Evolutionary conservation across 2,113 vertebrate species (phyloP).

Genomic region (Neotoma lepida): DNA sequence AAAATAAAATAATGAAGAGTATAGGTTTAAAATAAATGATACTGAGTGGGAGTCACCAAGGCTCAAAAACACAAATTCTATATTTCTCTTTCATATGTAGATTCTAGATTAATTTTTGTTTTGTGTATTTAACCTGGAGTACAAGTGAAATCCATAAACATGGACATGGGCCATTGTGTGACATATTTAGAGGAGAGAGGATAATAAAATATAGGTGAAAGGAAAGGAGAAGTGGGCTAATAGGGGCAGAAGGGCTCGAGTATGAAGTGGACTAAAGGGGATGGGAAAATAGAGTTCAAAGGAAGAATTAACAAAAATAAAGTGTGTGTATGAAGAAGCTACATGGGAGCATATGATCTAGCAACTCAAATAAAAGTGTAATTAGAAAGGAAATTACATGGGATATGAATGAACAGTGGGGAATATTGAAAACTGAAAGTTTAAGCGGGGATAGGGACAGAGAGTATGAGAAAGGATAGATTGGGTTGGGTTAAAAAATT

Average conservation of each 20-base stretch:
- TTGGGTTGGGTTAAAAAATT: not conserved
- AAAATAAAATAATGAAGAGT: not conserved
- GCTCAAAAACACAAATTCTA: not conserved
- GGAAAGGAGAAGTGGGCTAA: too few species aligned
- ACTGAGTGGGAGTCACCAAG: not conserved
- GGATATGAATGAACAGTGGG: not conserved
- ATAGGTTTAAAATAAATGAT: not conserved
- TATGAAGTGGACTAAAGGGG: too few species aligned
- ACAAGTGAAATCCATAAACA: not conserved
- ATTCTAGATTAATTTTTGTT: not conserved
- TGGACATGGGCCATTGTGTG: not conserved
- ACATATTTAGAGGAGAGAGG: not conserved
- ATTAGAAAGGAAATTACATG: too few species aligned
- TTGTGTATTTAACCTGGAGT: not conserved
- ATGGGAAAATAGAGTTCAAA: too few species aligned
- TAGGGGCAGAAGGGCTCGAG: too few species aligned
- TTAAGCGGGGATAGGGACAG: not conserved
- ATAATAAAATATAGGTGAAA: too few species aligned
- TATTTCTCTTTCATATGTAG: not conserved
- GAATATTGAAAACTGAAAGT: not conserved
- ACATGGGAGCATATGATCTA: not conserved
- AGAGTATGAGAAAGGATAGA: not conserved
- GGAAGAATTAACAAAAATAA: too few species aligned
- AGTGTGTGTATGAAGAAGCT: too few species aligned
- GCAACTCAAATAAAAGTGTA: not conserved